Percentiles rank a stretch among this genome's conserved stretches.
Evolutionary conservation across 2,888 invertebrate genomes (phyloP).

Genomic region (Pedicia rivosa): DNA sequence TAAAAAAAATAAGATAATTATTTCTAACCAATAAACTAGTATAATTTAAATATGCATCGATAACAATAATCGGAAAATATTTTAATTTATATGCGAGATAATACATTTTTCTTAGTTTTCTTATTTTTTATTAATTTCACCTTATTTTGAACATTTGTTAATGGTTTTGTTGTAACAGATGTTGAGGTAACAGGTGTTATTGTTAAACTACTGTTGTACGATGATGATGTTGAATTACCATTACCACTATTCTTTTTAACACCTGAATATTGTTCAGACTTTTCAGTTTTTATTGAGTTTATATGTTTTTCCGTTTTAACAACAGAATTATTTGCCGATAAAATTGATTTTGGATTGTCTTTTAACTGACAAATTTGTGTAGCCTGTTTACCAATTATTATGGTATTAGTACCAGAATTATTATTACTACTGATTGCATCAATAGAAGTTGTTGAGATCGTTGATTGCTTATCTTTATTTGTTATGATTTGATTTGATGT

Average conservation of each 20-base stretch:
- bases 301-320: too few relatives aligned
- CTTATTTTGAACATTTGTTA: slow-evolving; percentile 7
- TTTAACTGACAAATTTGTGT: too few relatives aligned
- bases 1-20: too few relatives aligned
- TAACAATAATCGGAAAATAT: too few relatives aligned
- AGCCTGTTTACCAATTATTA: not conserved
- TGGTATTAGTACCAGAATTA: not conserved
- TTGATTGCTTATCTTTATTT: not conserved
- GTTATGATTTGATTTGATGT: not conserved
- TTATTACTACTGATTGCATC: not conserved
- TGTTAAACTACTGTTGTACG: slow-evolving; percentile 5
- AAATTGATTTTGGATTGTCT: slow-evolving; percentile 11
- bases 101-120: too few relatives aligned
- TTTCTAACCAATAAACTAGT: too few relatives aligned
- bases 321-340: slow-evolving; percentile 9
- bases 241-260: slow-evolving; percentile 2
- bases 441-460: not conserved
- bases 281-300: slow-evolving; percentile 6
- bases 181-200: slow-evolving; percentile 7
- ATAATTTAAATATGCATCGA: not conserved
- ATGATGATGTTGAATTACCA: slow-evolving; percentile 2
- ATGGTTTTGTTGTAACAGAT: slow-evolving; percentile 4
- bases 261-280: slow-evolving; percentile 1
- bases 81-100: too few relatives aligned
- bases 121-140: too few relatives aligned